phyloP scores from a whole-genome alignment of 2,797 vertebrate genomes.

The Masticophis lateralis region DNA sequence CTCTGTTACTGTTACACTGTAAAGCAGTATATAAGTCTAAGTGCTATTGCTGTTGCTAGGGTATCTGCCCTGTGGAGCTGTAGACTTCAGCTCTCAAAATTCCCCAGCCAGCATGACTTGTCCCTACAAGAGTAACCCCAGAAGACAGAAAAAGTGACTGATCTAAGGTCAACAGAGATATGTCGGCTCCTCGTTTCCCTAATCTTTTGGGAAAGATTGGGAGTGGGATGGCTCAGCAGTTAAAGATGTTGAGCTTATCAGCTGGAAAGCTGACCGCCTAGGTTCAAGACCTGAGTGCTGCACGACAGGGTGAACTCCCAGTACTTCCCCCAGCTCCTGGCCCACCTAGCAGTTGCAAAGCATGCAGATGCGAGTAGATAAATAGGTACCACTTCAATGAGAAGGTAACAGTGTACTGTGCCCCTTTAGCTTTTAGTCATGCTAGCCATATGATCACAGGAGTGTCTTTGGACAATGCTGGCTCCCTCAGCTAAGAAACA shows the following conservation, averaged over 20 bases:
- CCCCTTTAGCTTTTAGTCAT: not conserved
- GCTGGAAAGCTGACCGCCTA: not conserved
- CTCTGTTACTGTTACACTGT: no score
- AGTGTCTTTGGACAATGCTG: not conserved
- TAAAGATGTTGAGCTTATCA: not conserved
- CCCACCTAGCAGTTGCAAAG: not conserved
- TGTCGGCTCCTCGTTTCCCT: not conserved
- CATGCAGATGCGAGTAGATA: not conserved
- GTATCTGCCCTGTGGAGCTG: not conserved
- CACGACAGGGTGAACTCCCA: not conserved
- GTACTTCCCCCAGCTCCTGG: not conserved
- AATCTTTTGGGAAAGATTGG: not conserved
- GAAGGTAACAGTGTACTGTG: not conserved
- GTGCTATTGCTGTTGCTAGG: no score
- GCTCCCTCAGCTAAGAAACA: not conserved
- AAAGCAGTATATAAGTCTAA: no score
- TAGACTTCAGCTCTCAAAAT: not conserved
- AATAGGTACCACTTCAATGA: not conserved
- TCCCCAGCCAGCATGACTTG: not conserved
- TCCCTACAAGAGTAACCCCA: not conserved
- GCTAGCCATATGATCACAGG: not conserved
- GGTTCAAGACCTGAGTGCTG: not conserved
- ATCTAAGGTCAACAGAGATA: not conserved
- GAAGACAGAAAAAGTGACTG: not conserved
- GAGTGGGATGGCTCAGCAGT: not conserved